These are phyloP conservation scores for Ennomos quercinarius DNA, from an alignment of 2,888 invertebrate genomes.

Conservation along the genomic window DNA sequence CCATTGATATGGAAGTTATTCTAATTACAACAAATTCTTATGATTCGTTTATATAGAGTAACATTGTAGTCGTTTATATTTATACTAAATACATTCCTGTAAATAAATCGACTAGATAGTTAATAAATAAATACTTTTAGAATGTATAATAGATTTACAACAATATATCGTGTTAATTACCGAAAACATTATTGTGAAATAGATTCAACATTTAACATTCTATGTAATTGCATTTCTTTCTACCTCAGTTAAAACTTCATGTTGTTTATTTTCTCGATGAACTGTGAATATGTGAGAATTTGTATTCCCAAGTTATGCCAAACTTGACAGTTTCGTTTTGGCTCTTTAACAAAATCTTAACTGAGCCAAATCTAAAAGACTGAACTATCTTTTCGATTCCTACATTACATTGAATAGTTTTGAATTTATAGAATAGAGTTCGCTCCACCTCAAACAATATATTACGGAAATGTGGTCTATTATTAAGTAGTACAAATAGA, in stretches of 20 bases:
- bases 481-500: slow-evolving; percentile 65
- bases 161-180: background rate
- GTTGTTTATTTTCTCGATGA: slow-evolving; percentile 37
- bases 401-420: slow-evolving; percentile 19
- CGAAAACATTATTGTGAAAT: slow-evolving; percentile 3
- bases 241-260: slow-evolving; percentile 54
- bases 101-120: slow-evolving; percentile 55
- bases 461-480: slow-evolving; percentile 50
- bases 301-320: slow-evolving; percentile 46
- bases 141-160: slow-evolving; percentile 28
- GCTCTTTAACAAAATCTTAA: slow-evolving; percentile 24
- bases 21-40: slow-evolving; percentile 22
- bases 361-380: slow-evolving; percentile 40
- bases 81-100: slow-evolving; percentile 69
- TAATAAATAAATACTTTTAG: slow-evolving; percentile 31
- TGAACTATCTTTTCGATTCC: slow-evolving; percentile 37
- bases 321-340: slow-evolving; percentile 42
- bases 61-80: slow-evolving; percentile 29
- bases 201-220: slow-evolving; percentile 28
- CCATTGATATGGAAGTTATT: slow-evolving; percentile 28
- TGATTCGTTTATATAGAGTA: slow-evolving; percentile 24
- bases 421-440: slow-evolving; percentile 22
- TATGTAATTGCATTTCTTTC: slow-evolving; percentile 54
- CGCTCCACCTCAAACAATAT: slow-evolving; percentile 16
- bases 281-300: slow-evolving; percentile 31